These are phyloP conservation scores for Rhineura floridana DNA, from an alignment of 2,113 vertebrate genomes.

Conservation along the genomic window DNA sequence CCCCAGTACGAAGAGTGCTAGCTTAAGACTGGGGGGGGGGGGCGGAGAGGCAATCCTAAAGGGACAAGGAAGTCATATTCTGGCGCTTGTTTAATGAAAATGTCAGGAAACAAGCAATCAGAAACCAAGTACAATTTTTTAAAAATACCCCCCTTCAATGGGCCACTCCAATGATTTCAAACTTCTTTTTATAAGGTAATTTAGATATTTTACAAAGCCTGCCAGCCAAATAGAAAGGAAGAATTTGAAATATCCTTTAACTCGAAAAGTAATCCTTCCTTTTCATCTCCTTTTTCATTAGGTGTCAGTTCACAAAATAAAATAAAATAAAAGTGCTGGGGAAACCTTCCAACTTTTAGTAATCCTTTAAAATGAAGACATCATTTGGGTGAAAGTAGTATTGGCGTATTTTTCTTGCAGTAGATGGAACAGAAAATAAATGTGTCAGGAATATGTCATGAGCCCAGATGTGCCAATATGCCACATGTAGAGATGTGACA, in stretches of 20 bases:
- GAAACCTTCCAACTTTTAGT: background rate
- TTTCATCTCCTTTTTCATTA: background rate
- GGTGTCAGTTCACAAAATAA: background rate
- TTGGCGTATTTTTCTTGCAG: background rate
- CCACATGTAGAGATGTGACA: background rate
- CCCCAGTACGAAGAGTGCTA: background rate
- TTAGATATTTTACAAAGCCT: background rate
- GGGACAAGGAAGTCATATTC: background rate
- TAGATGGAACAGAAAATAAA: slow-evolving; percentile 5
- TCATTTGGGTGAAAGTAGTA: background rate
- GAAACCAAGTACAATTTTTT: background rate
- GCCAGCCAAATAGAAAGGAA: background rate
- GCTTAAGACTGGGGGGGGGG: background rate
- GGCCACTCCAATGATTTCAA: background rate
- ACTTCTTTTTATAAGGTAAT: background rate
- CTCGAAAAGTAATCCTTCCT: background rate
- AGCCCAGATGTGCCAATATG: no score
- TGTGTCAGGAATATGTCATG: background rate
- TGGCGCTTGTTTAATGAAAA: background rate
- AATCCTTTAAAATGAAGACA: background rate
- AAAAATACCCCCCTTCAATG: background rate
- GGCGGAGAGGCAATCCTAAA: background rate
- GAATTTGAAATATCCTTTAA: background rate
- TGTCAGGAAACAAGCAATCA: background rate
- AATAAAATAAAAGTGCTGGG: background rate